These are phyloP conservation scores for Odontamblyopus rebecca DNA, from an alignment of 2,797 vertebrate species.

Conservation along the genomic window DNA sequence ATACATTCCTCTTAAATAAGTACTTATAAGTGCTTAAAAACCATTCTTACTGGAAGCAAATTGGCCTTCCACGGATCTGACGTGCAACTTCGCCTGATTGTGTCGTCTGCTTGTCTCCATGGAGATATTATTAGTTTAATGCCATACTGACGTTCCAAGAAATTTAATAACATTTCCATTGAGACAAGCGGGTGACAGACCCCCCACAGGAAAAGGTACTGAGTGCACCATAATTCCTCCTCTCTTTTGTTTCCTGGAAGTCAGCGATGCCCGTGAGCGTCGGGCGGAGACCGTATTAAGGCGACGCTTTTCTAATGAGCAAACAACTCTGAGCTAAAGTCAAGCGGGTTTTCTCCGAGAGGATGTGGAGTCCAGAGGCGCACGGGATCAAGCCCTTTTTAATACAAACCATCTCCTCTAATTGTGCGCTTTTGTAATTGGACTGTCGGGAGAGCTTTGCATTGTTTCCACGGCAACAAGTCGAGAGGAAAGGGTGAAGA, in stretches of 20 bases:
- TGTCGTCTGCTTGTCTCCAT: too few species aligned
- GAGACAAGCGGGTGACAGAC: too few species aligned
- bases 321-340: slow-evolving; percentile 4
- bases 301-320: neutral
- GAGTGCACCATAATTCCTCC: slow-evolving; percentile 28
- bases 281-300: slow-evolving; percentile 7
- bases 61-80: too few species aligned
- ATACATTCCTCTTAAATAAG: too few species aligned
- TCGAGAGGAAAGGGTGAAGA: slow-evolving; percentile 6
- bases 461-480: slow-evolving; percentile 66
- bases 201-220: neutral
- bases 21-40: too few species aligned
- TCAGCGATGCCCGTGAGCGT: slow-evolving; percentile 25
- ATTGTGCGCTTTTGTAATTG: slow-evolving; percentile 66
- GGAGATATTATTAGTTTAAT: too few species aligned
- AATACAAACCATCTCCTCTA: slow-evolving; percentile 52
- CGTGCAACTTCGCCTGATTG: too few species aligned
- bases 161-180: too few species aligned
- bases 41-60: too few species aligned
- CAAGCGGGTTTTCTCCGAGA: slow-evolving; percentile 1
- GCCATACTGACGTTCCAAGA: too few species aligned
- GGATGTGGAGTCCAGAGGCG: slow-evolving; percentile 27
- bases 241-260: slow-evolving; percentile 20
- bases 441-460: slow-evolving; percentile 54
- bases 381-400: slow-evolving; percentile 46